phyloP scores from a whole-genome alignment of 2,113 vertebrate species.

The Rafetus swinhoei region DNA sequence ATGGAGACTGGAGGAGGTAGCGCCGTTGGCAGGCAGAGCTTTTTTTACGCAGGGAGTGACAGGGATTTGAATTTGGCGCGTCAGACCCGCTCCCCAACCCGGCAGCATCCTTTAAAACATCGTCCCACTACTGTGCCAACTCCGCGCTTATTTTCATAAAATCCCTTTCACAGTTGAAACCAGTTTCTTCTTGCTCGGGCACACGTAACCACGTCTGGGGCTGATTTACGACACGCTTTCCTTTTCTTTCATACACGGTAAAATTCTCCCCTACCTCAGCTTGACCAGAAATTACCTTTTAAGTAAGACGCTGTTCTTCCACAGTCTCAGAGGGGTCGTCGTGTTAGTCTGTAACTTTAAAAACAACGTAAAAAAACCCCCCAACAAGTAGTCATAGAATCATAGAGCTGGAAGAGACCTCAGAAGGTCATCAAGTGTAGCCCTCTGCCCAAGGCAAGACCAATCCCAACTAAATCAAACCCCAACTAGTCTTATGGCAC shows the following conservation, averaged over 20 bases:
- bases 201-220: not conserved
- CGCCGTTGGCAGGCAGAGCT: rapidly evolving
- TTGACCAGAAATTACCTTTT: rapidly evolving
- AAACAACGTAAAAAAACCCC: no score
- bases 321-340: no score
- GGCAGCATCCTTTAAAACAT: not conserved
- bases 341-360: no score
- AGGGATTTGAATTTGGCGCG: not conserved
- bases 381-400: no score
- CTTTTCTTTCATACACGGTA: not conserved
- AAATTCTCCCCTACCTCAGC: rapidly evolving
- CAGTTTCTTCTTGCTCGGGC: not conserved
- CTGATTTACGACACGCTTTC: not conserved
- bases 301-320: not conserved
- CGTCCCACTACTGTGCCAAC: not conserved
- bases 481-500: no score
- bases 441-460: no score
- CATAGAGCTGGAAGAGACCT: no score
- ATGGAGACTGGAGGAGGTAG: rapidly evolving
- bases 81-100: not conserved
- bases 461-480: no score
- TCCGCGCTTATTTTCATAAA: rapidly evolving
- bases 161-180: rapidly evolving
- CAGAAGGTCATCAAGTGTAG: no score
- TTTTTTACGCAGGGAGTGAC: not conserved